Percentiles rank a stretch among this genome's conserved stretches.
phyloP scores from a whole-genome alignment of 2,888 invertebrate species.

The Meghimatium bilineatum region DNA sequence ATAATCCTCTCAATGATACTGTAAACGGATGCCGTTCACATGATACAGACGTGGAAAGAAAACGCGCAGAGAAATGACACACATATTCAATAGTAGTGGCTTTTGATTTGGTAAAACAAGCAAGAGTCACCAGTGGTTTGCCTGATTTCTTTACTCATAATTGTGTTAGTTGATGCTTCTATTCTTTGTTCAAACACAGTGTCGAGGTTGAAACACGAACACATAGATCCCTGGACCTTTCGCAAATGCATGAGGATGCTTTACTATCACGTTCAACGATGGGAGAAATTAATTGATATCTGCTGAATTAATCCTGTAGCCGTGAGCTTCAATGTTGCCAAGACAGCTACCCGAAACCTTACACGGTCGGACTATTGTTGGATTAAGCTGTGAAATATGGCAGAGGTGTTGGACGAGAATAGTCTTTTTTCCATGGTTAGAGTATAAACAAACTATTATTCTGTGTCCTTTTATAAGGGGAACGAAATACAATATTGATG shows the following conservation, averaged over 20 bases:
- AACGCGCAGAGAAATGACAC: conserved; percentile 2
- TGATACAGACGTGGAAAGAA: neutral
- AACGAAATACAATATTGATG: neutral
- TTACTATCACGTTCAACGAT: conserved; percentile 33
- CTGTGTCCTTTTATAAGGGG: neutral
- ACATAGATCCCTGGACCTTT: conserved; percentile 15
- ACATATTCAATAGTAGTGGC: neutral
- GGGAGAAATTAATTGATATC: conserved; percentile 46
- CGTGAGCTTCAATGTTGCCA: conserved; percentile 30
- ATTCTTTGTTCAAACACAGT: conserved; percentile 27
- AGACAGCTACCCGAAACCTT: conserved; percentile 13
- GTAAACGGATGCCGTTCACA: neutral
- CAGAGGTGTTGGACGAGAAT: conserved; percentile 22
- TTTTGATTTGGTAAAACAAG: conserved; percentile 18
- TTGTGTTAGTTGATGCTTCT: conserved; percentile 22
- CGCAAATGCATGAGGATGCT: conserved; percentile 40
- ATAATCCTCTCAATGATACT: neutral
- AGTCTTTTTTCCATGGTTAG: neutral
- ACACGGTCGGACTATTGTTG: conserved; percentile 21
- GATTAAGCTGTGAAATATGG: conserved; percentile 10
- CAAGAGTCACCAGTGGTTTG: conserved; percentile 1
- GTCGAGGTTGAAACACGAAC: conserved; percentile 21
- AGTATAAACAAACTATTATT: conserved; percentile 23
- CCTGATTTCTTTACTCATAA: conserved; percentile 3
- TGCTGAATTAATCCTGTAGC: conserved; percentile 40